Percentiles rank a stretch among this genome's conserved stretches.
These are phyloP conservation scores for Virgularia gustaviana DNA, from an alignment of 92 coral and sea anemone species.

Conservation along the genomic window DNA sequence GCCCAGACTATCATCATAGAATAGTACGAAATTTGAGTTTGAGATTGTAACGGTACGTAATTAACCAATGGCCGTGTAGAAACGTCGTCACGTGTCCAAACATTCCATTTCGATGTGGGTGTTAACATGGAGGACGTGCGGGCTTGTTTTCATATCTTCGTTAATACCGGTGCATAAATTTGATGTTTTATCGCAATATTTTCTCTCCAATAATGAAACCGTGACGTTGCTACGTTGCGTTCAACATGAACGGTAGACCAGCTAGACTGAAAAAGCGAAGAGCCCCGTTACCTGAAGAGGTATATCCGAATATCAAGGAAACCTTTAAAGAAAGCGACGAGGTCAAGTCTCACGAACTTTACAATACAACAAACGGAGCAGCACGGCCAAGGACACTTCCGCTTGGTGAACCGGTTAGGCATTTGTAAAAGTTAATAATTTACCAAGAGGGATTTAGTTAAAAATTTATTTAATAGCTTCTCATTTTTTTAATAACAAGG, in stretches of 20 bases:
- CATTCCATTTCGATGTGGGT: too few species aligned
- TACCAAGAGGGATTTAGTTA: neutral
- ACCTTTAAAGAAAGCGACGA: neutral
- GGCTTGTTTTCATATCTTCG: too few species aligned
- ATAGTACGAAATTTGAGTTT: too few species aligned
- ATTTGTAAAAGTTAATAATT: constrained; percentile 35
- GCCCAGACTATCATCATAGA: too few species aligned
- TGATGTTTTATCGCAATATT: too few species aligned
- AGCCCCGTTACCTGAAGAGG: constrained; percentile 39
- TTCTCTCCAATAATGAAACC: neutral
- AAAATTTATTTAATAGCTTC: neutral
- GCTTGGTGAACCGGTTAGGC: constrained; percentile 35
- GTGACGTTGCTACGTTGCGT: neutral
- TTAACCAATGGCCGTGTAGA: too few species aligned
- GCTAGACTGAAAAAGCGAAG: constrained; percentile 15
- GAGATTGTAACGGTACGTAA: too few species aligned
- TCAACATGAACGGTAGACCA: constrained; percentile 13
- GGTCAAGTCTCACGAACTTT: neutral
- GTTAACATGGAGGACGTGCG: too few species aligned
- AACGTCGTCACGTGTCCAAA: too few species aligned
- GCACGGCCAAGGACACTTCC: constrained; percentile 33
- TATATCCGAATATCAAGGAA: constrained; percentile 13
- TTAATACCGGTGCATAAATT: too few species aligned
- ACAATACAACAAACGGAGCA: constrained; percentile 17
- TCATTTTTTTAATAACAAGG: constrained; percentile 2